Conservation (phyloP, 2,888 invertebrate species). For the Punctoribates punctum region DNA sequence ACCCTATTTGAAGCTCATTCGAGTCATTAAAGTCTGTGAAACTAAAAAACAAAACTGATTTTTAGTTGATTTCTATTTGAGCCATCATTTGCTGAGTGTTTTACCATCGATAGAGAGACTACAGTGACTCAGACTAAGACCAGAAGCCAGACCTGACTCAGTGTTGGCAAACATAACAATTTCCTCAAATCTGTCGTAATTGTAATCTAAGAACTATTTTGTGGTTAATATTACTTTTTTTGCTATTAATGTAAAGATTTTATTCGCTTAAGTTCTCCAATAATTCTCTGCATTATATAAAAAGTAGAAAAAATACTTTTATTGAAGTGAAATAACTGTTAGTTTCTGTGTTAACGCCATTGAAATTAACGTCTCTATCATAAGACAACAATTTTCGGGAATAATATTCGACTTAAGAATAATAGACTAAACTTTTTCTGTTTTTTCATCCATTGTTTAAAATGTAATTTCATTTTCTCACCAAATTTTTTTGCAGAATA, state of each 20-base stretch:
- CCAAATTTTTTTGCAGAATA: background rate
- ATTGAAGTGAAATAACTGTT: background rate
- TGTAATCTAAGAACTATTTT: background rate
- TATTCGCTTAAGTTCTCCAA: background rate
- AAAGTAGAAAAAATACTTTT: background rate
- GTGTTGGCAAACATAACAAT: background rate
- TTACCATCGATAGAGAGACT: too few relatives aligned
- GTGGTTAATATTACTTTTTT: background rate
- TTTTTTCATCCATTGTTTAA: background rate
- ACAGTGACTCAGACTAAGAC: too few relatives aligned
- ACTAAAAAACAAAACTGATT: background rate
- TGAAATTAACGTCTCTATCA: background rate
- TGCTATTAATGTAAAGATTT: background rate
- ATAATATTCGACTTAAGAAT: conserved; percentile 11
- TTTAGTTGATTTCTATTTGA: background rate
- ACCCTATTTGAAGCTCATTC: too few relatives aligned
- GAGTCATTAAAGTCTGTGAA: background rate
- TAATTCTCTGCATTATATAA: background rate
- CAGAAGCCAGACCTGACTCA: background rate
- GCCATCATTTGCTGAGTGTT: background rate
- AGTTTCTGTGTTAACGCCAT: background rate
- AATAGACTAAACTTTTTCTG: background rate
- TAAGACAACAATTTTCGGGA: background rate
- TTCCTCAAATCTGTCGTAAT: background rate
- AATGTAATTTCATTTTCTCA: background rate